Conservation (phyloP, 2,113 vertebrate species). For the Pogona vitticeps region DNA sequence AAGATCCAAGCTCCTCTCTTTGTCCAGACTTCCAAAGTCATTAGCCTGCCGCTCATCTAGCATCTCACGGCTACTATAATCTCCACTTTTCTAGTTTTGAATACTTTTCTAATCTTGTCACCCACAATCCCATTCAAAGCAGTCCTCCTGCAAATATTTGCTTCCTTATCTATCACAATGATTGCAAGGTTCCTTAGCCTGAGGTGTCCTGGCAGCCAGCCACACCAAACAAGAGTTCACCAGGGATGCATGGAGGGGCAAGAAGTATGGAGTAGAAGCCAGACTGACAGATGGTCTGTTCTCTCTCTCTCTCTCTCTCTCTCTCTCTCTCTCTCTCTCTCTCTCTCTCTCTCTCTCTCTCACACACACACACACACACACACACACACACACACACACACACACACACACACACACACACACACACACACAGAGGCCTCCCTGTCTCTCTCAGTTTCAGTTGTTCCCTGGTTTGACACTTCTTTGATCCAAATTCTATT, state of each 20-base stretch:
- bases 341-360: too few species aligned
- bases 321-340: too few species aligned
- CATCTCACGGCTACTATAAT: slow-evolving; percentile 12
- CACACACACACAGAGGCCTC: too few species aligned
- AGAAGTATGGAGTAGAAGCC: not conserved
- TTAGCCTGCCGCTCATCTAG: slow-evolving; percentile 15
- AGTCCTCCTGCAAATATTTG: not conserved
- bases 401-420: too few species aligned
- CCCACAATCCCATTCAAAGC: not conserved
- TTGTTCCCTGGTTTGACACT: too few species aligned
- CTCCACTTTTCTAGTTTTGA: not conserved
- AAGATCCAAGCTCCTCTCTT: slow-evolving; percentile 3
- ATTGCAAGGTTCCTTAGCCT: slow-evolving; percentile 31
- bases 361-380: not conserved
- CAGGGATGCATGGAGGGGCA: not conserved
- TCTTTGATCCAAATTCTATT: too few species aligned
- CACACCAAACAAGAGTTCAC: not conserved
- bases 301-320: not conserved
- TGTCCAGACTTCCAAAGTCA: slow-evolving; percentile 24
- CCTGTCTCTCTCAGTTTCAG: too few species aligned
- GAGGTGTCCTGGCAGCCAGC: slow-evolving; percentile 12
- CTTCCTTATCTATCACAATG: slow-evolving; percentile 9
- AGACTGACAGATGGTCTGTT: not conserved
- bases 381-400: too few species aligned
- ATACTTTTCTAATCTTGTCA: slow-evolving; percentile 22